These are phyloP conservation scores for Macroramphosus scolopax DNA, from an alignment of 2,797 vertebrate species.

Conservation along the genomic window DNA sequence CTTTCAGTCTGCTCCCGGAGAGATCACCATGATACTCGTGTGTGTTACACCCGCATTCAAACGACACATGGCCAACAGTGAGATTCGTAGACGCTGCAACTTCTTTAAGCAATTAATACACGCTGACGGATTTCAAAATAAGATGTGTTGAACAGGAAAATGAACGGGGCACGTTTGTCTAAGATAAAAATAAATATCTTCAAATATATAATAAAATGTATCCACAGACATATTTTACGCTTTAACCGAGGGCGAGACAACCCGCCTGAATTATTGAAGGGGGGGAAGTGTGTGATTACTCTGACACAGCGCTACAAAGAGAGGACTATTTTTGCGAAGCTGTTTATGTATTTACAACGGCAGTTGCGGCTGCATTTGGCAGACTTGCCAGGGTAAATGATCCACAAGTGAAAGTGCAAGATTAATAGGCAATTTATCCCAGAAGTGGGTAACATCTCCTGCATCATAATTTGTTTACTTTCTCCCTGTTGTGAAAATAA, in stretches of 20 bases:
- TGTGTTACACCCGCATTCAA: no score
- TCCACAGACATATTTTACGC: constrained; percentile 16
- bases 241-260: constrained; percentile 23
- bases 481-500: constrained; percentile 11
- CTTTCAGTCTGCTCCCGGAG: constrained; percentile 23
- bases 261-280: constrained; percentile 47
- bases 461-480: constrained; percentile 49
- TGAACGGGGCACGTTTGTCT: constrained; percentile 3
- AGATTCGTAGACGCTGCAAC: no score
- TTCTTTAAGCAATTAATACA: no score
- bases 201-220: constrained; percentile 16
- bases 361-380: constrained; percentile 42
- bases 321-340: constrained; percentile 37
- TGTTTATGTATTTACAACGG: constrained; percentile 53
- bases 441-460: constrained; percentile 32
- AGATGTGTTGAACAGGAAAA: not conserved
- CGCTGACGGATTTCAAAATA: not conserved
- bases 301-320: constrained; percentile 42
- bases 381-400: constrained; percentile 56
- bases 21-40: constrained; percentile 44
- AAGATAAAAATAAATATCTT: constrained; percentile 21
- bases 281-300: constrained; percentile 38
- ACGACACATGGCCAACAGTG: no score
- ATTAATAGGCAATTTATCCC: constrained; percentile 64
- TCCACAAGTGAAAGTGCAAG: constrained; percentile 58